These are phyloP conservation scores for Eristalinus sepulchralis DNA, from an alignment of 2,888 invertebrate species.

Conservation along the genomic window DNA sequence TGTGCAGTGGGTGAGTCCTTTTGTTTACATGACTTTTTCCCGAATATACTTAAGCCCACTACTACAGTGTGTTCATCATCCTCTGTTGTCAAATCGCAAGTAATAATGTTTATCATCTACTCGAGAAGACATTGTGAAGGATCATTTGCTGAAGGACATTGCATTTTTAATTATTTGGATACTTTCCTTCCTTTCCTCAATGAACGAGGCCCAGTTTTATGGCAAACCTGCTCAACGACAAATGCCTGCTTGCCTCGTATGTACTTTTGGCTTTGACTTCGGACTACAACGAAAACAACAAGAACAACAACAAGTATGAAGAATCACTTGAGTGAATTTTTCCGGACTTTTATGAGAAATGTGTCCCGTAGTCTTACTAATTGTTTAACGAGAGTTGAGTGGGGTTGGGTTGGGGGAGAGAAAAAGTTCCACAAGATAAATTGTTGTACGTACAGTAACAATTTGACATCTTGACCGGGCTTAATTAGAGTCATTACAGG, in stretches of 20 bases:
- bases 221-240: conserved; percentile 8
- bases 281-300: neutral
- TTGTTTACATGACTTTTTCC: conserved; percentile 45
- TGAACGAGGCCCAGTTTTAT: conserved; percentile 27
- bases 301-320: neutral
- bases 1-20: conserved; percentile 30
- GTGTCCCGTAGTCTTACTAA: conserved; percentile 32
- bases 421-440: conserved; percentile 40
- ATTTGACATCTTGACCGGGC: conserved; percentile 36
- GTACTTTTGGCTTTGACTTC: conserved; percentile 6
- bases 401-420: neutral
- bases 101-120: conserved; percentile 70
- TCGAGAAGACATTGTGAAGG: conserved; percentile 66
- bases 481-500: conserved; percentile 32
- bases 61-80: conserved; percentile 30
- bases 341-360: conserved; percentile 45
- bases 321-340: neutral
- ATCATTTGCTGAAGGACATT: conserved; percentile 66
- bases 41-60: conserved; percentile 45
- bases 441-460: conserved; percentile 27
- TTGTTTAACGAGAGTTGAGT: conserved; percentile 43
- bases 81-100: conserved; percentile 65
- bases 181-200: conserved; percentile 30
- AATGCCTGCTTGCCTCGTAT: conserved; percentile 8
- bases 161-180: conserved; percentile 68